Evolutionary conservation across 2,113 vertebrate species (phyloP), one percentile per base, ranked within the genome.

Genomic region (Chamaea fasciata): DNA sequence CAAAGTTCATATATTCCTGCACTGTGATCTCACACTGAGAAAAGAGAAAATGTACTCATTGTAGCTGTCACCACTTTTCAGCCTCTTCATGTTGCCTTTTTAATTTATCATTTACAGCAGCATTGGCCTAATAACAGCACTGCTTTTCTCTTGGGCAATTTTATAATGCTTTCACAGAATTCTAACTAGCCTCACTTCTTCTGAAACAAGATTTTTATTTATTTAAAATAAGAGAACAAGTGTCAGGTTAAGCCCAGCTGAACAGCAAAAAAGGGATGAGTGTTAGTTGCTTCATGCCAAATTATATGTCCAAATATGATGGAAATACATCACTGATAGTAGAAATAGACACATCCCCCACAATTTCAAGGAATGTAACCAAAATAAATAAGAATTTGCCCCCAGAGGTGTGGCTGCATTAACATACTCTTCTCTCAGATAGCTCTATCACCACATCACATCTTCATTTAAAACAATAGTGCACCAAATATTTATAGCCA

Each of bases 21-120:
- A 87, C 83, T 91, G 94, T 82, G 91, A 87, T 84, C 83, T 95
- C 94, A 95, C 81, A 95, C 91, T 79, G 91, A 92, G 96, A 91
- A 95, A 87, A 27, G 41, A 69, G 81, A 71, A 95, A 94, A 95
- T 80, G 93, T 92, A 57, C 57, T 91, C 74, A 95, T 95, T 95
- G 87, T 79, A 89, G 65, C 84, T 95, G 96, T 94, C 91, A 92
- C 87, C 74, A 96, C 95, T 96, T 95, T 87, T 94, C 89, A 97
- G 74, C 46, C 78, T 91, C 94, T 96, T 97, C 87, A 9, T 69
- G 77, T 62, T 76, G 77, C 87, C 89, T 95, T 95, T 94, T 95
- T 95, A 97, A 94, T 97, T 96, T 95, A 92, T 89, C 83, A 91
- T 95, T 97, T 96, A 92, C 44, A 91, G 44, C 37, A 78, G 73